Conservation (phyloP, 2,888 invertebrate species). For the Leptinotarsa haldemani region DNA sequence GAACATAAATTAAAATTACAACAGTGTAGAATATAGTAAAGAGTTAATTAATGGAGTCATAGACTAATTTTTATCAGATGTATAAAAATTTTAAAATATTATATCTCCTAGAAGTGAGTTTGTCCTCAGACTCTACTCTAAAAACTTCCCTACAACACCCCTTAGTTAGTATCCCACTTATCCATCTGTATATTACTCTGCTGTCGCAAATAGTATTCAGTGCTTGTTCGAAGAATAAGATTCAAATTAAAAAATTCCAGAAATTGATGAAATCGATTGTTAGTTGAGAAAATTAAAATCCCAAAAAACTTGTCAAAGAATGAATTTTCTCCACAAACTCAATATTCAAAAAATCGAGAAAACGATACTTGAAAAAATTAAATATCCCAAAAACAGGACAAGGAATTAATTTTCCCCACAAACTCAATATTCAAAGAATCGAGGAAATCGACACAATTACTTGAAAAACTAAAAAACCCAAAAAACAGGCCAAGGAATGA, state of each 20-base stretch:
- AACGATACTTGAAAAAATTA: background rate
- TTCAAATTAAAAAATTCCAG: background rate
- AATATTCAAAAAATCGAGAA: background rate
- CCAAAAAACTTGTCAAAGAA: background rate
- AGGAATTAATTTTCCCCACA: background rate
- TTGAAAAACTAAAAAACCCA: background rate
- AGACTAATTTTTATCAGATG: background rate
- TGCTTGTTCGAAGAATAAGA: background rate
- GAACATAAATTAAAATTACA: background rate
- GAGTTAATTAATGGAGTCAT: background rate
- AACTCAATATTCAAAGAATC: background rate
- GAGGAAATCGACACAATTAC: background rate
- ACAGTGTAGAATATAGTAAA: background rate
- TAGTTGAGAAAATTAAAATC: background rate
- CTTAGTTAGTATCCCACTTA: background rate
- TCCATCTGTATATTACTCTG: background rate
- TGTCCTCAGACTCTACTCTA: background rate
- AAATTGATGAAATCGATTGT: background rate
- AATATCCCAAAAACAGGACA: background rate
- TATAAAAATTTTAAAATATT: background rate
- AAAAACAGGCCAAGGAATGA: background rate
- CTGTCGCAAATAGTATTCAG: background rate
- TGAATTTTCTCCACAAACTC: background rate
- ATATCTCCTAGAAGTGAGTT: constrained; percentile 5
- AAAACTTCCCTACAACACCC: constrained; percentile 5